phyloP scores from a whole-genome alignment of 2,888 invertebrate species.

The Dermolepida albohirtum region DNA sequence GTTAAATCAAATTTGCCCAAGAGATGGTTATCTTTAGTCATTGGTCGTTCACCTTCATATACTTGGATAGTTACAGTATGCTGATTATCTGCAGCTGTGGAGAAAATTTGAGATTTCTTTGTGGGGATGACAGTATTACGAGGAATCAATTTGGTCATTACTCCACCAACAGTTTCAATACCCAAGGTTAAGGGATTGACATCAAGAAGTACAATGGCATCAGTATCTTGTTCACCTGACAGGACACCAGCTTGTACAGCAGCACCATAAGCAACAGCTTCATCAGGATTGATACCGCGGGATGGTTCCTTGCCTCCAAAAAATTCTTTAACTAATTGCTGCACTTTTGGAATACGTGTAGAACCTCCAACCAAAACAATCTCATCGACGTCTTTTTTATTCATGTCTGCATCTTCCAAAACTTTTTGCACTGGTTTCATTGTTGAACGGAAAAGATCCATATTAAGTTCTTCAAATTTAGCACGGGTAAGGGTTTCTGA shows the following conservation, averaged over 20 bases:
- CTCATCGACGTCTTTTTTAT: constrained; percentile 98
- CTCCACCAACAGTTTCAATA: constrained; percentile 99
- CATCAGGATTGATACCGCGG: constrained; percentile 98
- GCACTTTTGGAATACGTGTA: constrained; percentile 98
- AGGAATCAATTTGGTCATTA: constrained; percentile 98
- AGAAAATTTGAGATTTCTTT: constrained; percentile 99
- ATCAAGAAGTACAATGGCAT: constrained; percentile 95
- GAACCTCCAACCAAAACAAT: constrained; percentile 99
- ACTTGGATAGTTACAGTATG: constrained; percentile 99
- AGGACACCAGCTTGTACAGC: constrained; percentile 99
- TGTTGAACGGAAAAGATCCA: constrained; percentile 91
- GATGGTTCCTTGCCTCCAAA: constrained; percentile 99
- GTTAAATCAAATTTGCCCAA: constrained; percentile 98
- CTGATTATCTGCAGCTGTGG: constrained; percentile 98
- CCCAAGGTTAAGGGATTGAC: constrained; percentile 99
- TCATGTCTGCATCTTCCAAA: constrained; percentile 98
- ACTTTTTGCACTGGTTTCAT: constrained; percentile 96
- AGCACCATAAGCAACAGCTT: constrained; percentile 98
- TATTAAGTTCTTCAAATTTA: constrained; percentile 98
- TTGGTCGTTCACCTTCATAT: constrained; percentile 98
- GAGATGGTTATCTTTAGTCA: constrained; percentile 99
- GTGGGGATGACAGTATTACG: constrained; percentile 99
- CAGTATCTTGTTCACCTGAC: constrained; percentile 96
- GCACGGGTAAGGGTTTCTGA: constrained; percentile 95
- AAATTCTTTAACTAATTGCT: constrained; percentile 92